Percentiles rank a stretch among this genome's conserved stretches.
phyloP scores from a whole-genome alignment of 2,888 invertebrate genomes.

The Eristalinus sepulchralis region DNA sequence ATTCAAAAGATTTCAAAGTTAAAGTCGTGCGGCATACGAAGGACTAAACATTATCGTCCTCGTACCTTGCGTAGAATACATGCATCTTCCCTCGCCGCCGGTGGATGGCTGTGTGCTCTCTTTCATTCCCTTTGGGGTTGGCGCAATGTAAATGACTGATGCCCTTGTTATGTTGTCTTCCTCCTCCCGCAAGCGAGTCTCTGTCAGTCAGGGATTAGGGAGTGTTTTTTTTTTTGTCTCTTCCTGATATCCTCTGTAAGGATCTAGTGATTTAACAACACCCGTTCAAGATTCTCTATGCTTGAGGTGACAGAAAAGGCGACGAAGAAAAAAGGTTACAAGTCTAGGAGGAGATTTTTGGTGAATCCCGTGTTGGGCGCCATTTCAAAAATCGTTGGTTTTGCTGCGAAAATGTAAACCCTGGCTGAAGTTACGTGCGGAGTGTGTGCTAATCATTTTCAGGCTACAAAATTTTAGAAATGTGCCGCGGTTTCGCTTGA shows the following conservation, averaged over 20 bases:
- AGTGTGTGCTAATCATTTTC: slow-evolving; percentile 13
- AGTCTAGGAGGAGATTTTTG: slow-evolving; percentile 16
- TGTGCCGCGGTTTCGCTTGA: background rate
- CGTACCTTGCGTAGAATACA: background rate
- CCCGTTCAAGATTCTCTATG: slow-evolving; percentile 40
- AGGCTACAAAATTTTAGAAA: background rate
- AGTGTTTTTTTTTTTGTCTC: slow-evolving; percentile 8
- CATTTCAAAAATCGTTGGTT: slow-evolving; percentile 23
- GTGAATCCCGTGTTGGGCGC: slow-evolving; percentile 34
- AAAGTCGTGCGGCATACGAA: slow-evolving; percentile 37
- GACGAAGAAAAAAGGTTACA: slow-evolving; percentile 25
- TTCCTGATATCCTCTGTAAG: background rate
- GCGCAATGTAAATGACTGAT: slow-evolving; percentile 67
- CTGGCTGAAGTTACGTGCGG: background rate
- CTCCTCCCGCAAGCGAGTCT: slow-evolving; percentile 1
- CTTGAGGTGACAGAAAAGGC: background rate
- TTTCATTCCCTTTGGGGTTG: slow-evolving; percentile 29
- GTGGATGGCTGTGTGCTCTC: background rate
- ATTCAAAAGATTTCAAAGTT: slow-evolving; percentile 74
- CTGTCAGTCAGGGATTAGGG: slow-evolving; percentile 18
- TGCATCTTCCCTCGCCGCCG: background rate
- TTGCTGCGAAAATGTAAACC: too few species aligned
- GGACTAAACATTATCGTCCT: slow-evolving; percentile 15
- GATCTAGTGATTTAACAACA: slow-evolving; percentile 49
- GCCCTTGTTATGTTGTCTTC: slow-evolving; percentile 28